Base-by-base conservation (phyloP, 2,888 invertebrate genomes). In the Gryllus longicercus region DNA sequence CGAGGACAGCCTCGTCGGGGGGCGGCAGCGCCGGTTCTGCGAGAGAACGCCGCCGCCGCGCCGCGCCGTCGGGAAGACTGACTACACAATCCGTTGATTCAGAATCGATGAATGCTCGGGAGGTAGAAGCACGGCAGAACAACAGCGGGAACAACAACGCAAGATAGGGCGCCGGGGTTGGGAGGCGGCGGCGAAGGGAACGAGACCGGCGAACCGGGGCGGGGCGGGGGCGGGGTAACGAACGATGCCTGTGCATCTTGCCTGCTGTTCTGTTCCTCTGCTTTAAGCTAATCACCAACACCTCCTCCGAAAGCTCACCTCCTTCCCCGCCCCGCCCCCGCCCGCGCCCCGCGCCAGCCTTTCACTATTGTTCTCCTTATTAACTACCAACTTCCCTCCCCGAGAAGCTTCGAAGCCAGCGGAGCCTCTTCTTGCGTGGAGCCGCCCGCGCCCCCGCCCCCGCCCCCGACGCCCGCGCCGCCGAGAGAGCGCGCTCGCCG, bases 81-180 rank as follows among this genome's bases (percentile, higher is more conserved):
- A 63, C 63, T 63, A 63, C 63, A 63, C 63, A 63, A 63, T 63
- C 63, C 63, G 63, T 63, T 63, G 63, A 63, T 63, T 63, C 63
- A 63, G 16, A 63, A 63, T 63, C 63, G 63, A 63, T 63, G 63
- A 63, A 63, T 63, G n/a, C 63, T 14, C 63, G 63, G 16, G n/a
- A 14, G 14, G 63, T 38, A n/a, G 63, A 63, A 63, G 63, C 63
- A 63, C 63, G 14, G 63, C 38, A n/a, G 63, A 63, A 63, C 63
- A 63, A 63, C 63, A 63, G 63, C 63, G 63, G 38, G n/a, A 63
- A 63, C 63, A 63, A 63, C 63, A 63, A n/a, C 63, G 4, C 63
- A n/a, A 63, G 63, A 63, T 63, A 63, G 16, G 63, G 63, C 63
- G n/a, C 63, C 63, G 63, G 63, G n/a, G n/a, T 63, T 63, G 11